phyloP scores from a whole-genome alignment of 2,888 invertebrate genomes.

The Cantharis flavilabris region DNA sequence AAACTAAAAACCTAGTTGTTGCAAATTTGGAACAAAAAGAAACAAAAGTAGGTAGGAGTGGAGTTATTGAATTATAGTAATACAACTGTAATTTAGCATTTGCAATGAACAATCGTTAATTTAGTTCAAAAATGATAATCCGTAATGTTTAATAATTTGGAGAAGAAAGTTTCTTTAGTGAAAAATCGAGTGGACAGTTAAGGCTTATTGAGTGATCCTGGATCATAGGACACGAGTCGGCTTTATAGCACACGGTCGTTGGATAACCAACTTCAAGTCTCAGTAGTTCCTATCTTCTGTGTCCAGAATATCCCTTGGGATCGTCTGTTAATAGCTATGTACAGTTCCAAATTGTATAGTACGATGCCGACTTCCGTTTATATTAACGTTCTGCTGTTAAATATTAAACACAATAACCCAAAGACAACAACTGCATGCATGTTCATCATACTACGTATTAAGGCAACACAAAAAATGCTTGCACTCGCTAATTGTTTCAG shows the following conservation, averaged over 20 bases:
- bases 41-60: neutral
- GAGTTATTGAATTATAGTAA: neutral
- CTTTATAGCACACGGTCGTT: conserved; percentile 37
- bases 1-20: neutral
- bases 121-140: neutral
- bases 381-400: neutral
- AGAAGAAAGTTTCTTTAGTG: neutral
- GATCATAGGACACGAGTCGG: conserved; percentile 17
- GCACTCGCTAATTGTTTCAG: neutral
- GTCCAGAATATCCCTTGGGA: conserved; percentile 36
- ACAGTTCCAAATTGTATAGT: neutral
- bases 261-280: conserved; percentile 26
- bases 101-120: neutral
- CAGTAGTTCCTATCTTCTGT: conserved; percentile 38
- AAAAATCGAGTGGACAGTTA: neutral
- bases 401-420: neutral
- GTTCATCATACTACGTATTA: neutral
- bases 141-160: neutral
- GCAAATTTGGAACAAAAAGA: neutral
- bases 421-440: neutral
- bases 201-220: conserved; percentile 10
- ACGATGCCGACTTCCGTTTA: neutral
- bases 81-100: neutral
- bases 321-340: conserved; percentile 13
- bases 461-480: neutral